Evolutionary conservation across 2,888 invertebrate species (phyloP).

Genomic region (Lydus trimaculatus): DNA sequence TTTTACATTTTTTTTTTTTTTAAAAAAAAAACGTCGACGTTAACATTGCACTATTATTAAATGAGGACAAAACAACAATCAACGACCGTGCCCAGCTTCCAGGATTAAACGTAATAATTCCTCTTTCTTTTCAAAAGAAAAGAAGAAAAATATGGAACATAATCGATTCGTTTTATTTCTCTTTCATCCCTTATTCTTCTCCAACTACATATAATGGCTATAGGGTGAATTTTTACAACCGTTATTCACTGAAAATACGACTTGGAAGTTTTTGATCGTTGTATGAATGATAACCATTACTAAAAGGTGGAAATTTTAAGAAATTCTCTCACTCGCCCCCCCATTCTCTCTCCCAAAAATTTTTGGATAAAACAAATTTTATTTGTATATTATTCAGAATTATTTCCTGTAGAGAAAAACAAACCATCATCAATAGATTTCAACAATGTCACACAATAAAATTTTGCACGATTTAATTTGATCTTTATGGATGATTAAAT

Average conservation of each 20-base stretch:
- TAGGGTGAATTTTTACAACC: background rate
- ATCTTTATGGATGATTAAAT: slow-evolving; percentile 3
- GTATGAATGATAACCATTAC: background rate
- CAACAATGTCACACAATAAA: background rate
- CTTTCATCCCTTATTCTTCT: background rate
- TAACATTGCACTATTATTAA: too few relatives aligned
- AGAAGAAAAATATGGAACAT: background rate
- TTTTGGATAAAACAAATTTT: background rate
- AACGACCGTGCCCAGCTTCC: too few relatives aligned
- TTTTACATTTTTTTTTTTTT: too few relatives aligned
- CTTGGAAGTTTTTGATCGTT: background rate
- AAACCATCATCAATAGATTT: too few relatives aligned
- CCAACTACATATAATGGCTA: background rate
- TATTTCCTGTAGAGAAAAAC: background rate
- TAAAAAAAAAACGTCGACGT: too few relatives aligned
- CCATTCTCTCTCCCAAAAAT: too few relatives aligned
- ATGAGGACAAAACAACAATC: too few relatives aligned
- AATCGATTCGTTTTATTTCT: background rate
- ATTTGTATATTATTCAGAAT: background rate
- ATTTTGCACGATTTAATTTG: background rate
- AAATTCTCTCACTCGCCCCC: too few relatives aligned
- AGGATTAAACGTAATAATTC: too few relatives aligned
- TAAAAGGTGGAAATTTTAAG: background rate
- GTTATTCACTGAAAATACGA: background rate
- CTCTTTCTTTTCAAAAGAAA: too few relatives aligned